Percentiles rank a stretch among this genome's conserved stretches.
Evolutionary conservation across 2,797 vertebrate species (phyloP).

Genomic region (Rhabdomys pumilio): DNA sequence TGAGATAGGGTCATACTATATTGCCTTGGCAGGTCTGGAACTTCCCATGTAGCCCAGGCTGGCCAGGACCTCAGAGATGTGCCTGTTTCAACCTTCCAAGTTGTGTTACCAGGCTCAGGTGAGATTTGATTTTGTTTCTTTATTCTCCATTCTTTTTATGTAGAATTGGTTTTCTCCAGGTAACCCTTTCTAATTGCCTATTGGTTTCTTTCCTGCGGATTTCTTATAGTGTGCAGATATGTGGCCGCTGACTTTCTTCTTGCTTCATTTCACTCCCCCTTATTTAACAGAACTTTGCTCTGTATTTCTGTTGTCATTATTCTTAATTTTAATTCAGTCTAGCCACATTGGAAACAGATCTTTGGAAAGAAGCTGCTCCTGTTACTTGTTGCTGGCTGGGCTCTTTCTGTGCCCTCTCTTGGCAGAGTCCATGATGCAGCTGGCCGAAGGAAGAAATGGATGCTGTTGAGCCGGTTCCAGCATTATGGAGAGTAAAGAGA

Average conservation of each 20-base stretch:
- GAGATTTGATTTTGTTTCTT: neutral
- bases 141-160: too few species aligned
- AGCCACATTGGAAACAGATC: neutral
- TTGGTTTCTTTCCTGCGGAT: neutral
- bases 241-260: neutral
- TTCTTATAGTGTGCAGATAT: neutral
- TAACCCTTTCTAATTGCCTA: neutral
- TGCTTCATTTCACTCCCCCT: neutral
- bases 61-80: neutral
- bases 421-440: neutral
- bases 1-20: neutral
- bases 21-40: neutral
- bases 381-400: neutral
- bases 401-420: neutral
- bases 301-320: conserved; percentile 4
- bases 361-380: neutral
- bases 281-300: neutral
- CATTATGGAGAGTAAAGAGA: neutral
- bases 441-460: neutral
- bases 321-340: neutral
- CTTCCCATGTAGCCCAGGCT: neutral
- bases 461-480: neutral
- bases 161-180: neutral
- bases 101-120: neutral
- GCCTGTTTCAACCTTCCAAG: neutral